Evolutionary conservation across 1,140 invertebrate genomes (phyloP).

Genomic region (Leptestheria dahalacensis): DNA sequence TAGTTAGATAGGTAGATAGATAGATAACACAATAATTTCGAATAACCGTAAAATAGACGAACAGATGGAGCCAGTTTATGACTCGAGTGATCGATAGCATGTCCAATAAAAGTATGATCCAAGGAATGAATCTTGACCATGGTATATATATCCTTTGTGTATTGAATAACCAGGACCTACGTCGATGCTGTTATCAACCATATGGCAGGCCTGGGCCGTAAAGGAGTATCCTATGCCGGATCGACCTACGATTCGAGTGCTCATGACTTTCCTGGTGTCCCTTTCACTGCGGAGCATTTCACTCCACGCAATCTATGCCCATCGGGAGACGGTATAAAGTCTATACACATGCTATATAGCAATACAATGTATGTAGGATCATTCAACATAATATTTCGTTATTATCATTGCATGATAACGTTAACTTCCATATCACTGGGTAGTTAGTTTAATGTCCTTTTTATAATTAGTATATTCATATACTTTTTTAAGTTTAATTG

Average conservation of each 20-base stretch:
- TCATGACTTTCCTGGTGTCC: slow-evolving; percentile 33
- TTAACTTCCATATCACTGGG: too few relatives aligned
- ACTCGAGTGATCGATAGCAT: too few relatives aligned
- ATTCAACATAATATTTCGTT: too few relatives aligned
- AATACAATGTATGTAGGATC: slow-evolving; percentile 30
- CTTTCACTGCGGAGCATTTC: slow-evolving; percentile 30
- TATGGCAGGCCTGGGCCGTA: slow-evolving; percentile 47
- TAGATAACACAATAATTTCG: too few relatives aligned
- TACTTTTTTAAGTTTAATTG: slow-evolving; percentile 11
- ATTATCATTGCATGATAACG: too few relatives aligned
- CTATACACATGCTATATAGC: too few relatives aligned
- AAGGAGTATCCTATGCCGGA: slow-evolving; percentile 36
- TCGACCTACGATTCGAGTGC: slow-evolving; percentile 29
- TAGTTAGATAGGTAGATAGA: too few relatives aligned
- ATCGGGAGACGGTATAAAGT: slow-evolving; percentile 22
- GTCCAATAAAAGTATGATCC: too few relatives aligned
- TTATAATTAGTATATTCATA: too few relatives aligned
- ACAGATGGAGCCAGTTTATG: not conserved
- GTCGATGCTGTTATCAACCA: slow-evolving; percentile 78
- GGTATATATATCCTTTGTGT: too few relatives aligned
- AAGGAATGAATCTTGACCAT: too few relatives aligned
- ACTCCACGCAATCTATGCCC: slow-evolving; percentile 23
- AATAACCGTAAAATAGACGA: not conserved
- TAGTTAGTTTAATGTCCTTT: too few relatives aligned
- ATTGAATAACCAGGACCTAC: slow-evolving; percentile 45